These are phyloP conservation scores for Etia nguti DNA, from an alignment of 2,113 vertebrate species.

Conservation along the genomic window DNA sequence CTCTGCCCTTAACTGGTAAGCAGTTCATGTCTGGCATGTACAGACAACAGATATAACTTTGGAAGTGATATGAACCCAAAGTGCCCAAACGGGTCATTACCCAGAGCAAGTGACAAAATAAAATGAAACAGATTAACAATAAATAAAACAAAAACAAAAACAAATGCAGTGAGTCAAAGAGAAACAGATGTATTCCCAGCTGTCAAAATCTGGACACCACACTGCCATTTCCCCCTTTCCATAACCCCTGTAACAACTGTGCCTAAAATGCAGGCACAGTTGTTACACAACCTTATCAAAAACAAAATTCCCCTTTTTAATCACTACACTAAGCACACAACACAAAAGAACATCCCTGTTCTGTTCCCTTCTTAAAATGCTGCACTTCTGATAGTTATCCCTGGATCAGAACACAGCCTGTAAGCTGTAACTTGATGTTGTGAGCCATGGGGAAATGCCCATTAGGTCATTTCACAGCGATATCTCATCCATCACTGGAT, in stretches of 20 bases:
- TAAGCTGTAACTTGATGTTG: not conserved
- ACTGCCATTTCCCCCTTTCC: not conserved
- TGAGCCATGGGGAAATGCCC: not conserved
- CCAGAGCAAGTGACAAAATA: not conserved
- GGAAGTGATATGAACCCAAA: not conserved
- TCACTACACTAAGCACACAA: fast-evolving
- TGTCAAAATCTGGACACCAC: not conserved
- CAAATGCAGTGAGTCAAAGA: not conserved
- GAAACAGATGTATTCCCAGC: not conserved
- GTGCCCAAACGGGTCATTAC: not conserved
- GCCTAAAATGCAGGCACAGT: not conserved
- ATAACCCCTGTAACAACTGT: not conserved
- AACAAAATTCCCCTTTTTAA: not conserved
- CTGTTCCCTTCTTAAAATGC: not conserved
- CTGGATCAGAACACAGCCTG: not conserved
- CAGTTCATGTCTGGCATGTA: not conserved
- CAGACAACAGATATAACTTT: not conserved
- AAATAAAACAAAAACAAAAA: not conserved
- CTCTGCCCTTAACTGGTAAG: not conserved
- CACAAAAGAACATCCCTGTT: not conserved
- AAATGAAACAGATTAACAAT: not conserved
- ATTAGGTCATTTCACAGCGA: not conserved
- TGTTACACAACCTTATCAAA: not conserved
- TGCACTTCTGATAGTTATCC: not conserved
- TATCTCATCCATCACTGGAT: fast-evolving